phyloP scores from a whole-genome alignment of 92 coral and sea anemone species.

The Heliopora coerulea region DNA sequence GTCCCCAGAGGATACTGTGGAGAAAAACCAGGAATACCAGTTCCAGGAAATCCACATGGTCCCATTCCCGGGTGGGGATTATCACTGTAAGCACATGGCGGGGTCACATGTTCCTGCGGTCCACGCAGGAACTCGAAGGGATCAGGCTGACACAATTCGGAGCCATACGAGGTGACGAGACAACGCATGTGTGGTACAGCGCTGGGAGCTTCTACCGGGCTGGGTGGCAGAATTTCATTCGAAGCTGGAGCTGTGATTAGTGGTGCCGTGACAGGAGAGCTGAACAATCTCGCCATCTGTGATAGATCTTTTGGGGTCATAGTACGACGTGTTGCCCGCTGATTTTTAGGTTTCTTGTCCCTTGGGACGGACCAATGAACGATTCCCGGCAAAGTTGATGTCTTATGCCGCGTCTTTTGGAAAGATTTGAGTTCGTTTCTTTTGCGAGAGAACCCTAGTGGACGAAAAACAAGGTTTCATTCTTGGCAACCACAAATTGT shows the following conservation, averaged over 20 bases:
- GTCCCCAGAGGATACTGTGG: constrained; percentile 37
- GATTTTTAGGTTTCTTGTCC: neutral
- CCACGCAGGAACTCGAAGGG: neutral
- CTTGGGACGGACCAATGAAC: constrained; percentile 2
- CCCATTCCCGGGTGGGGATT: constrained; percentile 35
- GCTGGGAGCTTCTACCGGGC: constrained; percentile 23
- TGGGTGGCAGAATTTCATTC: constrained; percentile 9
- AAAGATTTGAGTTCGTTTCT: neutral
- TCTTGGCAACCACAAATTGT: too few relatives aligned
- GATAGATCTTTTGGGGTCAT: constrained; percentile 12
- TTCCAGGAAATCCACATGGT: constrained; percentile 42
- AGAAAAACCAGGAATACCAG: constrained; percentile 37
- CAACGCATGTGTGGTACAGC: constrained; percentile 26
- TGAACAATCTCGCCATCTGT: constrained; percentile 12
- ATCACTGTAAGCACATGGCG: constrained; percentile 15
- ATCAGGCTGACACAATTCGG: constrained; percentile 33
- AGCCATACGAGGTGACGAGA: constrained; percentile 24
- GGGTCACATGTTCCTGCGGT: neutral
- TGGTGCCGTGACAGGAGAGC: constrained; percentile 33
- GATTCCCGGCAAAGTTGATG: neutral
- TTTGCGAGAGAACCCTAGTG: neutral
- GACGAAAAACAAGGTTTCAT: too few relatives aligned
- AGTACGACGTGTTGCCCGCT: constrained; percentile 5
- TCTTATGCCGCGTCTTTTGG: neutral
- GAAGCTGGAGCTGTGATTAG: constrained; percentile 33